These are phyloP conservation scores for Setophaga petechia DNA, from an alignment of 2,113 vertebrate species.

Conservation along the genomic window DNA sequence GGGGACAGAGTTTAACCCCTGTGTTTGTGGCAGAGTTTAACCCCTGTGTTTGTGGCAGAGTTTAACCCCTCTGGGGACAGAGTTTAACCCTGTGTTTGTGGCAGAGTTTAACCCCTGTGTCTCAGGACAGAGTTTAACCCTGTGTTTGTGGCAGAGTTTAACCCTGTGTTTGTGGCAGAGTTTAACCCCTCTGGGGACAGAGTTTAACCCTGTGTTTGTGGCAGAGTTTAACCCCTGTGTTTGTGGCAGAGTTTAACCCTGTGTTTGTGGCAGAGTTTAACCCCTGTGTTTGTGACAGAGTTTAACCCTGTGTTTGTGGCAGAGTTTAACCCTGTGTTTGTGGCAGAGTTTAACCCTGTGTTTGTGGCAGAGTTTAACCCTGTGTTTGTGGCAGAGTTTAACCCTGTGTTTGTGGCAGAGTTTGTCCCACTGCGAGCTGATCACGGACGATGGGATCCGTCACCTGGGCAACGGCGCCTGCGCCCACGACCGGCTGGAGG, in stretches of 20 bases:
- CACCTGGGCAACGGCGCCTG: slow-evolving; percentile 96
- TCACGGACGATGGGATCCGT: slow-evolving; percentile 96
- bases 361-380: slow-evolving; percentile 80
- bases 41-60: slow-evolving; percentile 73
- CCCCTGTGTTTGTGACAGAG: no score
- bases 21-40: slow-evolving; percentile 78
- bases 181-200: no score
- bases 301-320: slow-evolving; percentile 48
- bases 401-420: slow-evolving; percentile 75
- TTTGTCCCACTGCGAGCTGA: slow-evolving; percentile 97
- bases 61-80: slow-evolving; percentile 70
- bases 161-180: neutral
- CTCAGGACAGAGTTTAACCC: slow-evolving; percentile 79
- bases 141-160: no score
- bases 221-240: slow-evolving; percentile 77
- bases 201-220: no score
- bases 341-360: slow-evolving; percentile 79
- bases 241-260: slow-evolving; percentile 83
- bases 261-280: no score
- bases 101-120: slow-evolving; percentile 79
- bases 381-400: slow-evolving; percentile 80
- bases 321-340: no score
- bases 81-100: slow-evolving; percentile 78
- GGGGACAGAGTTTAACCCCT: slow-evolving; percentile 79
- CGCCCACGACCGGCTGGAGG: slow-evolving; percentile 94